Base-by-base conservation (phyloP, 2,113 vertebrate genomes). In the Cyphomyrus discorhynchus region DNA sequence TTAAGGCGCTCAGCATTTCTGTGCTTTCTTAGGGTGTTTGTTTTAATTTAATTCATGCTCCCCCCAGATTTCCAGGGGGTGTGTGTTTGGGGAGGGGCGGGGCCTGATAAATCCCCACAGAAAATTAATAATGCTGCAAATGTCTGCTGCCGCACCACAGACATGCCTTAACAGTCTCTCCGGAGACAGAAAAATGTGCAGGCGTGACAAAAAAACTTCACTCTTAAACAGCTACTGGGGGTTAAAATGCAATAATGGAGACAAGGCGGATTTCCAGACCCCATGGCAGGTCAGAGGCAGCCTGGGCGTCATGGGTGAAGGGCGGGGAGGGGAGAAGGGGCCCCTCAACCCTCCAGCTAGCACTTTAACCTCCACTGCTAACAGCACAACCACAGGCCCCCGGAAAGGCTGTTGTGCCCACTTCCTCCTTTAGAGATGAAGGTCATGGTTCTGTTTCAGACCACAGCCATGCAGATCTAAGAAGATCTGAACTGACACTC, bases 1-100 rank as follows among this genome's bases (percentile, higher is more conserved):
- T 94, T 93, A 92, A 93, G 94, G 91, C 94, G 93, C 90, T 95
- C 91, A 92, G 92, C 92, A 90, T 93, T 95, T 93, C 91, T 92
- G 92, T 92, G 92, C 92, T 91, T 62, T 94, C 94, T 91, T 92
- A 53, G 70, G 70, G 13, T 92, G 91, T 94, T 94, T 95, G 92
- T 94, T 93, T 94, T 94, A 80, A 89, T 94, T 92, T 94, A 89
- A 91, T 91, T 90, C 89, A 90, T 90, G 86, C 90, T 85, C 88
- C 92, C 92, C 84, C 90, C 42, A 45, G 82, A 24, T 70, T 31
- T 70, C 62, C 62, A 84, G 82, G 9, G 35, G 7, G 21, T 46
- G 80, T 45, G 39, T 45, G 80, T 90, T 90, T 90, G 89, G 90
- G 91, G 58, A 90, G 84, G 7, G 52, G 56, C 31, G 45, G 88